Base-by-base conservation (phyloP, 2,113 vertebrate species). In the Sinocyclocheilus anshuiensis region DNA sequence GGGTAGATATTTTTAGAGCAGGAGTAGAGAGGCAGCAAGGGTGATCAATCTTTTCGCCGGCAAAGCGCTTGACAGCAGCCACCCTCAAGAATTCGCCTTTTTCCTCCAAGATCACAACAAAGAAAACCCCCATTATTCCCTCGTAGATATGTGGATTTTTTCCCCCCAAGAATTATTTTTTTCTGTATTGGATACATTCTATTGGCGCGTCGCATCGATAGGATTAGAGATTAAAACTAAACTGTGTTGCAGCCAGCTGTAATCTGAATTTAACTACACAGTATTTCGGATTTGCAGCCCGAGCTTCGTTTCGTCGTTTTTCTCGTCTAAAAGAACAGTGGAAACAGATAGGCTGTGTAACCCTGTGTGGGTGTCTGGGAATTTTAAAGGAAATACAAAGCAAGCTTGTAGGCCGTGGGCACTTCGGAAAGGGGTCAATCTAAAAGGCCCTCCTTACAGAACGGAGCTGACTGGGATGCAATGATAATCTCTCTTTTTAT, bases 21-120 rank as follows among this genome's bases (percentile, higher is more conserved):
- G 84, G 88, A 84, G 90, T 88, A 88, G 89, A 91, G 90, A 91
- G 89, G 90, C 92, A 90, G 92, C 90, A 85, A 90, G 79, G 91
- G 93, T 94, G 89, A 99, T 99, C 98, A 99, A 99, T 99, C 98
- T 99, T 98, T 95, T 90, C 86, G 65, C 91, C 92, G 90, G 91
- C 95, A 95, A 95, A 95, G 89, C 92, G 95, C 89, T 91, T 98
- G 97, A 97, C 97, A 99, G 96, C 93, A 90, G 83, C 93, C 86
- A 91, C 92, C 91, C 94, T 92, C 82, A 94, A 95, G 93, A 96
- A 95, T 96, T 94, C 77, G 72, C 72, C 71, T 89, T 95, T 92
- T 95, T 93, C 80, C 91, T 88, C 15, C 81, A 85, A 84, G 82
- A 87, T 89, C 79, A 86, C 92, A 93, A 95, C 93, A 94, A 94